phyloP scores from a whole-genome alignment of 2,113 vertebrate genomes.

The Naja naja region DNA sequence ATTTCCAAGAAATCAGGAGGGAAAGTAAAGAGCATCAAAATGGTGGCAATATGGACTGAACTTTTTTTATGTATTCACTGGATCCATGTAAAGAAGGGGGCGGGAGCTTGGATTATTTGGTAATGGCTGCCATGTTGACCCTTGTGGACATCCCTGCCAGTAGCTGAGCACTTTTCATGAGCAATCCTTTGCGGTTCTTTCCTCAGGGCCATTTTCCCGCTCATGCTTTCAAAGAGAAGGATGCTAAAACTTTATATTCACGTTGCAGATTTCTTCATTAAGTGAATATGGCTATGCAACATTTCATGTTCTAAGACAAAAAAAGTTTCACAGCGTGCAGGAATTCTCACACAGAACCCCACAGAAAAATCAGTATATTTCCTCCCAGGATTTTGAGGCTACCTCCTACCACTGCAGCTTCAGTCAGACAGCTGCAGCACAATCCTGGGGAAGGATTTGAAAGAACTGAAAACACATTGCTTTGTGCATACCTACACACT shows the following conservation, averaged over 20 bases:
- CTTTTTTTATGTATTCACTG: neutral
- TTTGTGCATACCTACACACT: neutral
- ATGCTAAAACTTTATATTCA: neutral
- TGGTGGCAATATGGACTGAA: neutral
- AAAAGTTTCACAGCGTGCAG: neutral
- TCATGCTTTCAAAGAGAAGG: neutral
- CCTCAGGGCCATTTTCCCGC: neutral
- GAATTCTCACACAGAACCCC: neutral
- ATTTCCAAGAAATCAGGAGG: neutral
- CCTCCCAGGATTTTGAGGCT: neutral
- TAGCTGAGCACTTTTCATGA: neutral
- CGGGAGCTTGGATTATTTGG: neutral
- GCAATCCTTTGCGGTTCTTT: neutral
- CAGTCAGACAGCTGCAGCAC: neutral
- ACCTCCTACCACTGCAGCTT: neutral
- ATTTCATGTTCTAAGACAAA: neutral
- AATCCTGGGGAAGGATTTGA: neutral
- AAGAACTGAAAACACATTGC: neutral
- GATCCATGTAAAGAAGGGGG: neutral
- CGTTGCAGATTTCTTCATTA: neutral
- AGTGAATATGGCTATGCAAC: neutral
- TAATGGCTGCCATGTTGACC: neutral
- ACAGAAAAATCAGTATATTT: neutral
- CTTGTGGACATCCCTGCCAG: neutral
- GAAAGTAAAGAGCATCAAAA: neutral